Conservation (phyloP, 1,140 invertebrate genomes). For the Ruditapes philippinarum region DNA sequence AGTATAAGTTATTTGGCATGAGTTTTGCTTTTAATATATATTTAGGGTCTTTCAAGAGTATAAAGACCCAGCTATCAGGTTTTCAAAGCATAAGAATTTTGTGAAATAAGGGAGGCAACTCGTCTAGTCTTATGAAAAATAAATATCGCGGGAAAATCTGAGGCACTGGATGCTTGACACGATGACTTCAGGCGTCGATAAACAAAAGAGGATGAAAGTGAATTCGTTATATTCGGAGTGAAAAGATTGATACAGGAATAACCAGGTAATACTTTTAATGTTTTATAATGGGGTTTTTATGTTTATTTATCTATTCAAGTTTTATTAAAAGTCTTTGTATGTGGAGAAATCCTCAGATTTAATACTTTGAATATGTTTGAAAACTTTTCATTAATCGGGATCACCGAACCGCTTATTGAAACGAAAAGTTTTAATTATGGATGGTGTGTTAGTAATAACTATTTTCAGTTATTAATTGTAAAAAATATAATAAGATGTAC, state of each 20-base stretch:
- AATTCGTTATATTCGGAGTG: not conserved
- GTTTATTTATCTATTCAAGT: no score
- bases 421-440: no score
- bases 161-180: not conserved
- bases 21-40: no score
- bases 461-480: no score
- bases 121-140: not conserved
- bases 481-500: no score
- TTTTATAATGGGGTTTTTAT: not conserved
- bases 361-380: not conserved
- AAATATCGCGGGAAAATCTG: not conserved
- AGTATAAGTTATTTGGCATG: no score
- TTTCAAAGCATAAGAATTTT: no score
- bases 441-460: no score
- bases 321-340: no score
- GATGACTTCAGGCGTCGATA: not conserved
- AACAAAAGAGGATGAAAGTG: not conserved
- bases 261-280: not conserved
- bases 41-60: no score
- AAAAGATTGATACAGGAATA: not conserved
- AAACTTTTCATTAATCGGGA: not conserved
- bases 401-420: not conserved
- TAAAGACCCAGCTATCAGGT: no score
- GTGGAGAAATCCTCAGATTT: no score
- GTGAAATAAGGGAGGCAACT: not conserved